These are phyloP conservation scores for Catocala fraxini DNA, from an alignment of 2,888 invertebrate species.

Conservation along the genomic window DNA sequence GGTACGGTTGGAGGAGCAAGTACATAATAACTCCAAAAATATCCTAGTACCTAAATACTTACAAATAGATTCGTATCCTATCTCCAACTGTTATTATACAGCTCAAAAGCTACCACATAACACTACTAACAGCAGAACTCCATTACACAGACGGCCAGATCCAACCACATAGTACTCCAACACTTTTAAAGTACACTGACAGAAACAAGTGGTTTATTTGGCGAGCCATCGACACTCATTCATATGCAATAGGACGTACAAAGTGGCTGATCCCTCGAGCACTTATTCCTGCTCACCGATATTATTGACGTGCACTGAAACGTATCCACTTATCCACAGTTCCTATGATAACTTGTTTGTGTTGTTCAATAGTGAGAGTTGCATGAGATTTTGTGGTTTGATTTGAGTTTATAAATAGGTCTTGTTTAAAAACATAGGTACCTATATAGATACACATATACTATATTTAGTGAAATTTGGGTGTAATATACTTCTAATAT, in stretches of 20 bases:
- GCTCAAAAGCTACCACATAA: not conserved
- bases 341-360: not conserved
- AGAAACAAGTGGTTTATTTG: conserved; percentile 46
- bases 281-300: conserved; percentile 34
- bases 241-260: conserved; percentile 47
- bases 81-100: no score
- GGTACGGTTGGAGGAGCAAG: no score
- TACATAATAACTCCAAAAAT: no score
- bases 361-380: not conserved
- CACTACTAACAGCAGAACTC: not conserved
- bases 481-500: no score
- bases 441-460: no score
- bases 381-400: no score
- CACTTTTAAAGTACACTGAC: conserved; percentile 28
- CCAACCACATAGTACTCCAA: conserved; percentile 2
- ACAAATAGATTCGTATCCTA: no score
- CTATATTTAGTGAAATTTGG: no score
- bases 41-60: no score
- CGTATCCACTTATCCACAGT: conserved; percentile 5
- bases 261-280: conserved; percentile 42
- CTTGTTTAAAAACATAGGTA: no score
- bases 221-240: conserved; percentile 43
- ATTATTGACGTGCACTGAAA: conserved; percentile 32
- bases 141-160: not conserved
- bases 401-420: no score